These are phyloP conservation scores for Anguilla megastoma DNA, from an alignment of 2,797 vertebrate genomes.

Conservation along the genomic window DNA sequence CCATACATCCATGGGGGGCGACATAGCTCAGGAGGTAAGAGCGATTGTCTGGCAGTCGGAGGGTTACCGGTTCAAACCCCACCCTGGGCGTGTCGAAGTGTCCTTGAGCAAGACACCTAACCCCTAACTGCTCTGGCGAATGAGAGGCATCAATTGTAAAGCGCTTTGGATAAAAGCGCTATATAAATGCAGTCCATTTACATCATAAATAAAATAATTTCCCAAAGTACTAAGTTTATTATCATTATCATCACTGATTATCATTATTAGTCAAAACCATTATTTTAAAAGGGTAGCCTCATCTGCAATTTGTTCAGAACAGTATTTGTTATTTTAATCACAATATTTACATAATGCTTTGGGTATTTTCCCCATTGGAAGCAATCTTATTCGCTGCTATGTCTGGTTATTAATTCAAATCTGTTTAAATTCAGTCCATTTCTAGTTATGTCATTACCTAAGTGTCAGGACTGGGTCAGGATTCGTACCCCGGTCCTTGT, in stretches of 20 bases:
- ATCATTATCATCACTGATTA: slow-evolving; percentile 2
- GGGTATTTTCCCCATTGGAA: not conserved
- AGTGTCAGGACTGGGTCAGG: not conserved
- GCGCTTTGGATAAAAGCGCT: too few relatives aligned
- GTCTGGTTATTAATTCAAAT: not conserved
- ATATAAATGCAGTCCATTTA: too few relatives aligned
- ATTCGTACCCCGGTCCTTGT: too few relatives aligned
- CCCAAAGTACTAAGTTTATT: not conserved
- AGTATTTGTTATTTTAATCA: not conserved
- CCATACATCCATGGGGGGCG: not conserved
- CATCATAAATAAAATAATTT: not conserved
- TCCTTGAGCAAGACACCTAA: too few relatives aligned
- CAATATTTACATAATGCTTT: slow-evolving; percentile 9
- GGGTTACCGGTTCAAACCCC: too few relatives aligned
- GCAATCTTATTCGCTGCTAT: not conserved
- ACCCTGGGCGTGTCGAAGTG: too few relatives aligned
- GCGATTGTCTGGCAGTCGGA: too few relatives aligned
- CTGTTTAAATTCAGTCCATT: slow-evolving; percentile 21
- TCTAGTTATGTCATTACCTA: slow-evolving; percentile 21
- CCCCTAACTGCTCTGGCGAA: too few relatives aligned
- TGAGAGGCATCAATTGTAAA: too few relatives aligned
- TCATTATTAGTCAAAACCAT: slow-evolving; percentile 5
- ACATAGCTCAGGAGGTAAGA: too few relatives aligned
- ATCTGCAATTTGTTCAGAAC: not conserved
- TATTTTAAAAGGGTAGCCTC: not conserved